Percentiles rank a stretch among this genome's conserved stretches.
Conservation (phyloP, 1,140 invertebrate genomes). For the Pygmarrhopalites habei region DNA sequence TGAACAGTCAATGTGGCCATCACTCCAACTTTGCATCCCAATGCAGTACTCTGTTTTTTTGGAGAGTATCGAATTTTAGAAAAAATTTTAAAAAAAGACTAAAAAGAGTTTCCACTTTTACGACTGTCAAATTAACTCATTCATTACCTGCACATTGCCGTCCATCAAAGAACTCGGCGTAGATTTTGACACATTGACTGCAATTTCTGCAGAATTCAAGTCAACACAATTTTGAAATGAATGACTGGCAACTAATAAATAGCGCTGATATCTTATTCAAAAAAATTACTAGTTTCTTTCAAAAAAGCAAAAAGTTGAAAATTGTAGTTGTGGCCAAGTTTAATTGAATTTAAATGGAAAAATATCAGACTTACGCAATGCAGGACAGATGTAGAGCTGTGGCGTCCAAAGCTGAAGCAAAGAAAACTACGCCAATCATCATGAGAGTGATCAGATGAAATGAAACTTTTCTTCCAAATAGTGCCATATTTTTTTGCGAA, state of each 20-base stretch:
- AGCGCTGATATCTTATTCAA: no score
- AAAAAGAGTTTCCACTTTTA: no score
- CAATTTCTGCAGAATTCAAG: slow-evolving; percentile 73
- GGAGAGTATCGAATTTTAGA: no score
- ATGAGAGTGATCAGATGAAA: neutral
- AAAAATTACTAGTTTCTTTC: no score
- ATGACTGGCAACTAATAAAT: no score
- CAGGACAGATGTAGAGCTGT: slow-evolving; percentile 17
- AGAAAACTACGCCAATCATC: neutral
- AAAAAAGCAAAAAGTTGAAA: no score
- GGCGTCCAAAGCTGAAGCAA: neutral
- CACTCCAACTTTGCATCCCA: slow-evolving; percentile 13
- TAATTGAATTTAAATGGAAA: slow-evolving; percentile 1
- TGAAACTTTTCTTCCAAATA: neutral
- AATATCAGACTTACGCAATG: slow-evolving; percentile 33
- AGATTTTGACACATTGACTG: slow-evolving; percentile 78
- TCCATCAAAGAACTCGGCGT: slow-evolving; percentile 73
- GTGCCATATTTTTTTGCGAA: neutral
- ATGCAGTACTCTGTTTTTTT: slow-evolving; percentile 4
- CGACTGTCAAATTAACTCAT: no score
- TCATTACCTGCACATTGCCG: slow-evolving; percentile 69
- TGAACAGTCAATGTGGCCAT: slow-evolving; percentile 58
- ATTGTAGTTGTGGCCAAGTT: no score
- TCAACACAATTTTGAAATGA: no score
- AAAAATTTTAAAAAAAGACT: no score